Conservation (phyloP, 1,140 invertebrate genomes). For the Magallana gigas region DNA sequence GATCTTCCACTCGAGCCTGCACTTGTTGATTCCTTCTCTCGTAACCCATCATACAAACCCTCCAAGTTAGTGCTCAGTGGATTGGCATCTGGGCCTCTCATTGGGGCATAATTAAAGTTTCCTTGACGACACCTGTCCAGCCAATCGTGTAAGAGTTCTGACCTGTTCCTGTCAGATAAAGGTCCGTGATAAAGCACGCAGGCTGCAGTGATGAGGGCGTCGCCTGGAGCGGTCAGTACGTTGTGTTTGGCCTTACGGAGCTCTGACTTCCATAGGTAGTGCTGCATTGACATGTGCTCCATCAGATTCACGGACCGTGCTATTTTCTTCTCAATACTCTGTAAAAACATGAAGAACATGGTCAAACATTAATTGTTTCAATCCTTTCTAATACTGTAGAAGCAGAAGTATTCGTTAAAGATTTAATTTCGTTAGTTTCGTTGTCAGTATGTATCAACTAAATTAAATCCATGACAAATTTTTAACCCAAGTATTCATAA, state of each 20-base stretch:
- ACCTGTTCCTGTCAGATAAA: conserved; percentile 72
- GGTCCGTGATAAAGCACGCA: conserved; percentile 77
- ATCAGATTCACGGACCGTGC: conserved; percentile 73
- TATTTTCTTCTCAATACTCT: conserved; percentile 76
- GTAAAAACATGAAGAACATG: not conserved
- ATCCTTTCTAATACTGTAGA: too few relatives aligned
- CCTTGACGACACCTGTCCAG: conserved; percentile 67
- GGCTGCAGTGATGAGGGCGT: conserved; percentile 75
- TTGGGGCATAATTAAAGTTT: conserved; percentile 62
- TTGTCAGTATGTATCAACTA: too few relatives aligned
- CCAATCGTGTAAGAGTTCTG: conserved; percentile 70
- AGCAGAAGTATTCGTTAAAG: too few relatives aligned
- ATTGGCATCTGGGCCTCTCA: conserved; percentile 60
- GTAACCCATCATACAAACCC: conserved; percentile 57
- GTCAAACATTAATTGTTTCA: too few relatives aligned
- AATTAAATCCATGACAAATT: too few relatives aligned
- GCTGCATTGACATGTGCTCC: conserved; percentile 77
- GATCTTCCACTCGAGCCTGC: conserved; percentile 59
- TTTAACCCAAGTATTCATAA: too few relatives aligned
- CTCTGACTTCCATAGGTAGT: conserved; percentile 75
- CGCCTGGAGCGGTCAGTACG: conserved; percentile 70
- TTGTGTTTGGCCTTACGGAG: conserved; percentile 70
- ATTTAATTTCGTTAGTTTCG: too few relatives aligned
- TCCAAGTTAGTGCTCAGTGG: conserved; percentile 56
- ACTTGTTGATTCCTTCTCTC: conserved; percentile 59